phyloP scores from a whole-genome alignment of 2,797 vertebrate species.

The Anolis apletophallus region DNA sequence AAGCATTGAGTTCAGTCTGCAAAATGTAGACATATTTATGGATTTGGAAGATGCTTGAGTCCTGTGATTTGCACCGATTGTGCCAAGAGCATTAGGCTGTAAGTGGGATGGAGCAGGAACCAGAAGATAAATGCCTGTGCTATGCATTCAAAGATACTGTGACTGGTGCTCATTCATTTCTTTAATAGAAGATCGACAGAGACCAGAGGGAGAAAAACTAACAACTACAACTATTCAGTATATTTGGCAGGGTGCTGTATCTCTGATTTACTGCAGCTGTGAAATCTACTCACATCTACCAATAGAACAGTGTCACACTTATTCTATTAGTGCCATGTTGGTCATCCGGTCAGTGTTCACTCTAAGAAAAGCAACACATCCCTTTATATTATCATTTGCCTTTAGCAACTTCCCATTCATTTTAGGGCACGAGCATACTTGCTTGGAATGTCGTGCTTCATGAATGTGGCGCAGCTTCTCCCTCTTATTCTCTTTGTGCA shows the following conservation, averaged over 20 bases:
- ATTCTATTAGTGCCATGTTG: slow-evolving; percentile 7
- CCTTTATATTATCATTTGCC: not conserved
- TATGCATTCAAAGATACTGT: not conserved
- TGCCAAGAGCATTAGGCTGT: not conserved
- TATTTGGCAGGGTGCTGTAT: not conserved
- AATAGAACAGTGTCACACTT: not conserved
- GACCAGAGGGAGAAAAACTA: not conserved
- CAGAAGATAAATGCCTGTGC: not conserved
- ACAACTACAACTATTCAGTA: slow-evolving; percentile 1
- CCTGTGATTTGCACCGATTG: not conserved
- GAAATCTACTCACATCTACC: slow-evolving; percentile 8
- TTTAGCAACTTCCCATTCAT: not conserved
- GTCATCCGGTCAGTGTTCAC: not conserved
- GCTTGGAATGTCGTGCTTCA: not conserved
- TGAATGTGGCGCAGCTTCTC: not conserved
- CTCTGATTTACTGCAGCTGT: slow-evolving; percentile 9
- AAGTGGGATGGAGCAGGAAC: not conserved
- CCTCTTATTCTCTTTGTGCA: not conserved
- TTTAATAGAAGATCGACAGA: not conserved
- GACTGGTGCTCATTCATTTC: slow-evolving; percentile 29
- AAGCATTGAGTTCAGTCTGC: not conserved
- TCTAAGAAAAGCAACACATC: not conserved
- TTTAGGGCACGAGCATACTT: not conserved
- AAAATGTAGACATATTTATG: not conserved
- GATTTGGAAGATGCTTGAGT: not conserved